Percentiles rank a stretch among this genome's conserved stretches.
Evolutionary conservation across 2,888 invertebrate genomes (phyloP).

Genomic region (Synanthedon myopaeformis): DNA sequence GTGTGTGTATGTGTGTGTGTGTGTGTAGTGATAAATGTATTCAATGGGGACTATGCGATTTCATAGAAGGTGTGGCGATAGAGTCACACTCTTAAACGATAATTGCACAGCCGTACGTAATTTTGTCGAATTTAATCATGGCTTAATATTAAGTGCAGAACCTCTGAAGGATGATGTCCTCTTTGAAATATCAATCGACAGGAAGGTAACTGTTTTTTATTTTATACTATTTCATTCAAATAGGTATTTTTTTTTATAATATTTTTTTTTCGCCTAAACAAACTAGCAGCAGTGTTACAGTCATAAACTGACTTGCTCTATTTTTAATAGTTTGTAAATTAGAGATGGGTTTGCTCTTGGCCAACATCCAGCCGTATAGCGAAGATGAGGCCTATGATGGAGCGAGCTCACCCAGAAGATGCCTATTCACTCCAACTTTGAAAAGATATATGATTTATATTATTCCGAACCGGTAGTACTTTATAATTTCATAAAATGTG

Average conservation of each 20-base stretch:
- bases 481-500: too few species aligned
- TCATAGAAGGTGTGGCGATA: constrained; percentile 85
- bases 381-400: too few species aligned
- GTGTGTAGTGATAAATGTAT: not conserved
- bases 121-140: constrained; percentile 87
- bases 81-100: constrained; percentile 85
- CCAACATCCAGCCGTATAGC: too few species aligned
- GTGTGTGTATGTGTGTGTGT: not conserved
- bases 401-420: too few species aligned
- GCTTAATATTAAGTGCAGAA: constrained; percentile 85
- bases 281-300: too few species aligned
- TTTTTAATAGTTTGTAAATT: not conserved
- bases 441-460: too few species aligned
- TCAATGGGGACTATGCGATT: constrained; percentile 67
- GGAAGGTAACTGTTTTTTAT: constrained; percentile 77
- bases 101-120: constrained; percentile 85
- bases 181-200: constrained; percentile 89
- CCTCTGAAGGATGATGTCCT: constrained; percentile 84
- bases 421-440: too few species aligned
- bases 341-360: too few species aligned
- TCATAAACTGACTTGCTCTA: not conserved
- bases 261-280: too few species aligned
- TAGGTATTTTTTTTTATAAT: too few species aligned
- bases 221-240: too few species aligned
- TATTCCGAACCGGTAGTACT: too few species aligned